Evolutionary conservation across 2,797 vertebrate species (phyloP).

Genomic region (Gymnocypris eckloni): DNA sequence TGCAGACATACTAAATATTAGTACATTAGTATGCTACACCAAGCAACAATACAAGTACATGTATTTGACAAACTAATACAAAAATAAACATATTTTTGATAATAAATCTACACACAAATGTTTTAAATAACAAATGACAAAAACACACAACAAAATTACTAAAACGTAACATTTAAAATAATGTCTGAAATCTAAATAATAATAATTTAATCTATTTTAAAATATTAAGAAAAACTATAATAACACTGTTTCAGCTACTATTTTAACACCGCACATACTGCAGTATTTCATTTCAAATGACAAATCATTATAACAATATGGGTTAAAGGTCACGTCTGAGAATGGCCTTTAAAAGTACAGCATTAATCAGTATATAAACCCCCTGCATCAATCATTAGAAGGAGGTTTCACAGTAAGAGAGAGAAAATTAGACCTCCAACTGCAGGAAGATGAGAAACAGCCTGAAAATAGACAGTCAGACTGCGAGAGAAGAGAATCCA

Average conservation of each 20-base stretch:
- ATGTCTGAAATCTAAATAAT: neutral
- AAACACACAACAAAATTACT: neutral
- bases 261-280: neutral
- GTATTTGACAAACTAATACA: neutral
- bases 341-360: slow-evolving; percentile 28
- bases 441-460: slow-evolving; percentile 8
- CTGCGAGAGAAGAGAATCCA: slow-evolving; percentile 35
- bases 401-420: slow-evolving; percentile 12
- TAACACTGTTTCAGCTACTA: neutral
- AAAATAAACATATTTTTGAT: too few relatives aligned
- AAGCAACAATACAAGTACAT: neutral
- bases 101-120: neutral
- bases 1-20: neutral
- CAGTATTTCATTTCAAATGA: slow-evolving; percentile 3
- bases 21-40: neutral
- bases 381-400: slow-evolving; percentile 26
- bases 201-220: neutral
- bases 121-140: neutral
- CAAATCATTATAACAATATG: neutral
- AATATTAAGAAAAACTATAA: neutral
- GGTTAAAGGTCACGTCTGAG: slow-evolving; percentile 31
- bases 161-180: neutral
- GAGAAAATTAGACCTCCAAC: slow-evolving; percentile 10
- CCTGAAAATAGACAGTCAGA: slow-evolving; percentile 2
- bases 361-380: slow-evolving; percentile 25